phyloP scores from a whole-genome alignment of 2,888 invertebrate species.

The Phengaris alcon region DNA sequence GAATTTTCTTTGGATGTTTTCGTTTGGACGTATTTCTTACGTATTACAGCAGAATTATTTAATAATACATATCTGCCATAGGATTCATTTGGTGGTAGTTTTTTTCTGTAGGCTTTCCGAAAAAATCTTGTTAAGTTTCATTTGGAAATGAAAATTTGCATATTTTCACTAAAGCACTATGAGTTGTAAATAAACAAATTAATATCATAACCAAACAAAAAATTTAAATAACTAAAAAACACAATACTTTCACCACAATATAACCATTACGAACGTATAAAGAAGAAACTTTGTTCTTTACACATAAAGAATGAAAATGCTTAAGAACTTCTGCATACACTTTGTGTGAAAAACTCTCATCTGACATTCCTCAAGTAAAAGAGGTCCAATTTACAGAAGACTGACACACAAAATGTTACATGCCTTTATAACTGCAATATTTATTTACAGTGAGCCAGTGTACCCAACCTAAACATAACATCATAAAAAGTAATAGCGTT shows the following conservation, averaged over 20 bases:
- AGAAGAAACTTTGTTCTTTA: background rate
- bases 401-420: background rate
- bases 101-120: no score
- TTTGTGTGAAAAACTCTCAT: background rate
- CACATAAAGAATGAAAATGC: background rate
- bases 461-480: no score
- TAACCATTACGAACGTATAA: background rate
- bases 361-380: conserved; percentile 1
- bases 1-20: no score
- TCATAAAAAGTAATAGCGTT: no score
- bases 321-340: conserved; percentile 13
- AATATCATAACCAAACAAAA: background rate
- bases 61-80: no score
- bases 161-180: background rate
- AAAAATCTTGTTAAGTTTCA: no score
- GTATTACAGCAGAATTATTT: no score
- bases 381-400: background rate
- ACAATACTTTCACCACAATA: background rate
- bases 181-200: background rate
- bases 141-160: no score
- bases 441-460: no score
- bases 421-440: background rate
- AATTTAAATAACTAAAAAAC: background rate
- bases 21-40: no score
- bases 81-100: background rate